These are phyloP conservation scores for Hydrocynus forskahlii DNA, from an alignment of 2,797 vertebrate species.

Conservation along the genomic window DNA sequence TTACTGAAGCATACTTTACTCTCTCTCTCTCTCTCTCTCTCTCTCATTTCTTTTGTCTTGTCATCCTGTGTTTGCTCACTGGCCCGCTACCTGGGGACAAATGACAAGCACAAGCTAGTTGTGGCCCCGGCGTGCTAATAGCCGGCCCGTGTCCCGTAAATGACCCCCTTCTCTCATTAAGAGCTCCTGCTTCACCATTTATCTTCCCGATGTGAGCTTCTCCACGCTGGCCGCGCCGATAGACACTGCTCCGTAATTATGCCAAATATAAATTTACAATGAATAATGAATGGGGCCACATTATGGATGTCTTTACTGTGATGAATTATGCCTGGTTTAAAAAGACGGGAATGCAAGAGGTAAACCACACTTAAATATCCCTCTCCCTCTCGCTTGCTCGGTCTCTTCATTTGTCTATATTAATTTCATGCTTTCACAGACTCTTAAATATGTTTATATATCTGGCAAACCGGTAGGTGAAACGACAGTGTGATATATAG, in stretches of 20 bases:
- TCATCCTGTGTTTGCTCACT: slow-evolving; percentile 29
- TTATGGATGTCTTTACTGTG: slow-evolving; percentile 60
- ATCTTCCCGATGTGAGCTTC: slow-evolving; percentile 60
- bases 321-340: slow-evolving; percentile 55
- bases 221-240: slow-evolving; percentile 55
- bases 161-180: slow-evolving; percentile 66
- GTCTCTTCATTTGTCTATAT: not conserved
- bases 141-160: slow-evolving; percentile 50
- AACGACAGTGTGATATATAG: not conserved
- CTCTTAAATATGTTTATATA: not conserved
- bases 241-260: slow-evolving; percentile 64
- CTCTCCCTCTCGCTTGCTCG: not conserved
- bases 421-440: slow-evolving; percentile 3
- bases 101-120: slow-evolving; percentile 52
- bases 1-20: slow-evolving; percentile 23
- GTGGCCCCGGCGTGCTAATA: slow-evolving; percentile 53
- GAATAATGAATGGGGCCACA: slow-evolving; percentile 66
- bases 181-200: slow-evolving; percentile 58
- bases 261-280: slow-evolving; percentile 65
- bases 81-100: slow-evolving; percentile 54
- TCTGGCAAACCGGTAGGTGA: not conserved
- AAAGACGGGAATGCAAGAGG: slow-evolving; percentile 32
- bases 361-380: slow-evolving; percentile 23
- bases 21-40: not conserved
- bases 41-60: slow-evolving; percentile 21